phyloP scores from a whole-genome alignment of 1,140 invertebrate genomes.

The Drosophila nikananu region DNA sequence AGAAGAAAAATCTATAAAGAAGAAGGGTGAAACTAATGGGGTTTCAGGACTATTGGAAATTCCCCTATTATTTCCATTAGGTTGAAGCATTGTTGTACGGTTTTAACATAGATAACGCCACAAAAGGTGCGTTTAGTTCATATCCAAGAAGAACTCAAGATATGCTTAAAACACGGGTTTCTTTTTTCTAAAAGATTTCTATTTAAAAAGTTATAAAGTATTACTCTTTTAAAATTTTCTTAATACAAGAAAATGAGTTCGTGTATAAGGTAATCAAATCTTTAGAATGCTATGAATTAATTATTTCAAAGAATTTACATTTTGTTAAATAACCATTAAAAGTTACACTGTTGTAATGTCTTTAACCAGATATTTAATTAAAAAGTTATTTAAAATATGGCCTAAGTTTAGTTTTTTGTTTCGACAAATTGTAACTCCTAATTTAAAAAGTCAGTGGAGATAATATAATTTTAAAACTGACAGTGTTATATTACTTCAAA shows the following conservation, averaged over 20 bases:
- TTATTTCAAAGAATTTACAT: too few relatives aligned
- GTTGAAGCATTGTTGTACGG: background rate
- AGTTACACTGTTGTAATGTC: too few relatives aligned
- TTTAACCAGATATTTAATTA: background rate
- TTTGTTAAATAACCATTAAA: too few relatives aligned
- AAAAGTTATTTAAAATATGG: accelerated
- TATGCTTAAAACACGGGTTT: background rate
- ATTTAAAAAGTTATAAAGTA: too few relatives aligned
- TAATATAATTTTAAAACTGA: background rate
- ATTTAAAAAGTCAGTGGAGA: background rate
- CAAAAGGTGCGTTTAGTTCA: background rate
- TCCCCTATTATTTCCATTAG: background rate
- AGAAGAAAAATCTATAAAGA: background rate
- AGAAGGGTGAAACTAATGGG: background rate
- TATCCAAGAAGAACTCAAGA: background rate
- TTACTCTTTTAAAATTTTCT: too few relatives aligned
- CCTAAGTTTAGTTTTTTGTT: too few relatives aligned
- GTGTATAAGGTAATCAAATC: too few relatives aligned
- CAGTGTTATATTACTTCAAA: background rate
- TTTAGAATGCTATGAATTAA: too few relatives aligned
- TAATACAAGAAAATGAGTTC: too few relatives aligned
- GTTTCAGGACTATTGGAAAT: background rate
- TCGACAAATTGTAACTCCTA: too few relatives aligned
- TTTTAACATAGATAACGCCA: background rate
- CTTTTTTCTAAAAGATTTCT: too few relatives aligned